Conservation (phyloP, 2,113 vertebrate species). For the Picathartes gymnocephalus region DNA sequence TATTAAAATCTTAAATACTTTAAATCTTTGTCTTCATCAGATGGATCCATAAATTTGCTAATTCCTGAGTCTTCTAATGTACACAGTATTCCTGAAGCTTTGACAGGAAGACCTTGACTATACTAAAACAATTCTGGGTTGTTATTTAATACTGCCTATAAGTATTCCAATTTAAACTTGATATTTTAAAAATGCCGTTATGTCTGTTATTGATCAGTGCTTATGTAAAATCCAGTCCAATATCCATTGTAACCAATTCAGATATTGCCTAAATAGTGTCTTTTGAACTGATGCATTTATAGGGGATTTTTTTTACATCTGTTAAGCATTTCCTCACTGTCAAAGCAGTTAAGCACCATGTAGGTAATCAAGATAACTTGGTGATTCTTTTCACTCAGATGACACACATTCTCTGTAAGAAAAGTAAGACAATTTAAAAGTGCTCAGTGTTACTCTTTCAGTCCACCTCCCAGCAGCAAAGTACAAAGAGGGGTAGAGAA, state of each 20-base stretch:
- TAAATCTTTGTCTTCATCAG: neutral
- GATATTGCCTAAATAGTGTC: neutral
- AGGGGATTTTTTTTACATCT: neutral
- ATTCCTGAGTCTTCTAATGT: neutral
- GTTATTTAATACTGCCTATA: neutral
- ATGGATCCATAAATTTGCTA: neutral
- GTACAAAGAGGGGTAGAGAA: neutral
- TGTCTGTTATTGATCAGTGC: neutral
- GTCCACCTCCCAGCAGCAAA: neutral
- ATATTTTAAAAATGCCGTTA: neutral
- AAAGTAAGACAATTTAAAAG: neutral
- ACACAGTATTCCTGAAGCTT: neutral
- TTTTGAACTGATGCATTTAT: neutral
- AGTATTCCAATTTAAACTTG: neutral
- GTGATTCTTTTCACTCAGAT: neutral
- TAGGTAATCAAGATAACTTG: neutral
- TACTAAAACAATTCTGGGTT: neutral
- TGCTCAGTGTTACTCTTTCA: neutral
- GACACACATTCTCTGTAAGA: neutral
- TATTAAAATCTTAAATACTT: neutral
- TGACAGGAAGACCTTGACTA: neutral
- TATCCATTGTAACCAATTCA: neutral
- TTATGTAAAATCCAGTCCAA: neutral
- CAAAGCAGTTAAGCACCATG: neutral
- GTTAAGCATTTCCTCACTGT: neutral